A percentile compares a stretch with the other conserved stretches of the same genome.
Evolutionary conservation across 2,113 vertebrate genomes (phyloP).

Genomic region (Serilophus lunatus): DNA sequence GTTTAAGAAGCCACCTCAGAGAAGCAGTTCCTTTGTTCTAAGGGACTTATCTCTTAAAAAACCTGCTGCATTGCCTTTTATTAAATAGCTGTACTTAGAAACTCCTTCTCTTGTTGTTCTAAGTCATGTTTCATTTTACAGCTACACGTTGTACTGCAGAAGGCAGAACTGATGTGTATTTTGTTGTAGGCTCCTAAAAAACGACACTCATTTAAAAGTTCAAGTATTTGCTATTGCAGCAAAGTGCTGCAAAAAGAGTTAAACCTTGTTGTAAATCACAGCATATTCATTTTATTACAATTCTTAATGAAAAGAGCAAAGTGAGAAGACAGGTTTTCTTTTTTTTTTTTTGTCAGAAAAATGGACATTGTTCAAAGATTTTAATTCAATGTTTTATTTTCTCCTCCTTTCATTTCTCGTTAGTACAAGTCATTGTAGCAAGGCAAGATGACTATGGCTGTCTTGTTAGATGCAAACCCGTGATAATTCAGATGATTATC

Average conservation of each 20-base stretch:
- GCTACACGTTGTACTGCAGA: neutral
- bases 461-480: neutral
- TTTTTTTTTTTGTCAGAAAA: neutral
- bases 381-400: neutral
- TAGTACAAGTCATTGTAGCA: neutral
- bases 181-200: neutral
- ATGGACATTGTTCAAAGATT: neutral
- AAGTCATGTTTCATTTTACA: neutral
- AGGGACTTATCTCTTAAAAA: neutral
- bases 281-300: neutral
- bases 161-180: neutral
- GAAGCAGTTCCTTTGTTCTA: slow-evolving; percentile 2
- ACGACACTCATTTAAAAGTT: neutral
- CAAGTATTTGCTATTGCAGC: neutral
- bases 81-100: neutral
- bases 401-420: neutral
- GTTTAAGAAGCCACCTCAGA: slow-evolving; percentile 22
- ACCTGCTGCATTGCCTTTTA: neutral
- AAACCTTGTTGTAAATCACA: neutral
- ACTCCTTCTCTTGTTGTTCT: neutral
- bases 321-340: neutral
- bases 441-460: neutral
- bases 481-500: neutral
- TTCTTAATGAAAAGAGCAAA: neutral
- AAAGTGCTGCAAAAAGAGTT: neutral